Base-by-base conservation (phyloP, 2,888 invertebrate genomes). In the Shargacucullia verbasci region DNA sequence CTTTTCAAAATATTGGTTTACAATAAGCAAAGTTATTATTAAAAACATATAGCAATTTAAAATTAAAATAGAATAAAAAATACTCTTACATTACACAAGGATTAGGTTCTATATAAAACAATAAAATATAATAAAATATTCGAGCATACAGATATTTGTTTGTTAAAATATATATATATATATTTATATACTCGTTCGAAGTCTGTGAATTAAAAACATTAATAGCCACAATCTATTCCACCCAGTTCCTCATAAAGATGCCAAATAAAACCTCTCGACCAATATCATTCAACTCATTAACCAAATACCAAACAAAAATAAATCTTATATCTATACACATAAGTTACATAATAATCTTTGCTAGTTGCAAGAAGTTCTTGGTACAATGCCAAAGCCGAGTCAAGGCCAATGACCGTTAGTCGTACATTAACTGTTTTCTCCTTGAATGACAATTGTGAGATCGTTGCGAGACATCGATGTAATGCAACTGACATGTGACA, bases 401-500 rank as follows among this genome's bases (percentile, higher is more conserved):
- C 84, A 86, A 86, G 85, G 85, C 76, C 74, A 80, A 79, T 86
- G 85, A 86, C 85, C 86, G 85, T 59, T 73, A 48, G 76, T 68
- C 71, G 68, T 76, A 64, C 68, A 73, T 77, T 70, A 80, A 81
- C 79, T 70, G 70, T 69, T 73, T 73, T 82, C 73, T 65, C 82
- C 81, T 84, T 83, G 85, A 66, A 35, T 67, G 75, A 74, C 76
- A 78, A 80, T 78, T 73, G 70, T 53, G 33, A 48, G 58, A 12
- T 63, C 37, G 38, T 52, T 52, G 39, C 40, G 11, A 66, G 35
- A 37, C 72, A 33, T 55, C 75, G 52, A 69, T 76, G 77, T 59
- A 76, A 56, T 52, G 52, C 47, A 45, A 43, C 33, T 27, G 37
- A 27, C 39, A 47, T 1, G 45, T 59, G 65, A 72, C 44, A 41